phyloP scores from a whole-genome alignment of 1,140 invertebrate species.

The Tetranychus urticae region DNA sequence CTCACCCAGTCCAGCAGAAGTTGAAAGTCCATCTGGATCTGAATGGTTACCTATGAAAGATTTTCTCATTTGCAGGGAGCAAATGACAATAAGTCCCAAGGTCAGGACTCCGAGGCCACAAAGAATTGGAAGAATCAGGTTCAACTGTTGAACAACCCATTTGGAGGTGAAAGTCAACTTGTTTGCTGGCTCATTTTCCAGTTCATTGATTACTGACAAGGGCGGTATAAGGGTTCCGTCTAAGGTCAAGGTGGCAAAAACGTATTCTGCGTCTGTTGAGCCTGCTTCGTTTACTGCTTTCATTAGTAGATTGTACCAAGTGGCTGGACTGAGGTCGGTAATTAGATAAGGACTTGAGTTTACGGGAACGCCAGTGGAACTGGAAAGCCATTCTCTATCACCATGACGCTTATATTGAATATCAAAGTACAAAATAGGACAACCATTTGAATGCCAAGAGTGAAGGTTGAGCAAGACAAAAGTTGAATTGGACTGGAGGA shows the following conservation, averaged over 20 bases:
- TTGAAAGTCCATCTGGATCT: background rate
- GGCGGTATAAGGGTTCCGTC: background rate
- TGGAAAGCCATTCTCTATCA: slow-evolving; percentile 14
- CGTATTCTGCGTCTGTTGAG: slow-evolving; percentile 55
- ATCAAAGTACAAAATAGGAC: slow-evolving; percentile 22
- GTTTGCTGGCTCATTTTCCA: background rate
- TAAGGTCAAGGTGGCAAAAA: slow-evolving; percentile 41
- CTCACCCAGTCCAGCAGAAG: background rate
- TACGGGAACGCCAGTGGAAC: slow-evolving; percentile 2
- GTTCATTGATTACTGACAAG: background rate
- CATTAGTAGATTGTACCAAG: slow-evolving; percentile 24
- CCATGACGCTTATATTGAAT: slow-evolving; percentile 14
- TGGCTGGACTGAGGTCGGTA: slow-evolving; percentile 47
- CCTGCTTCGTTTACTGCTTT: slow-evolving; percentile 15
- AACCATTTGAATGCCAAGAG: slow-evolving; percentile 25
- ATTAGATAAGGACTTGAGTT: slow-evolving; percentile 13
- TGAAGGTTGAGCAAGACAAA: slow-evolving; percentile 23
- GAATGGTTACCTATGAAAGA: background rate
- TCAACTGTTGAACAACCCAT: background rate
- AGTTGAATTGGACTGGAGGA: slow-evolving; percentile 20
- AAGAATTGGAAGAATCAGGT: background rate
- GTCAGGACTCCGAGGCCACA: background rate
- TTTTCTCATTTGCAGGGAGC: background rate
- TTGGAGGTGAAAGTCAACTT: background rate
- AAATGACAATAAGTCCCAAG: background rate